Conservation (phyloP, 1,140 invertebrate species). For the Paralvinella palmiformis region DNA sequence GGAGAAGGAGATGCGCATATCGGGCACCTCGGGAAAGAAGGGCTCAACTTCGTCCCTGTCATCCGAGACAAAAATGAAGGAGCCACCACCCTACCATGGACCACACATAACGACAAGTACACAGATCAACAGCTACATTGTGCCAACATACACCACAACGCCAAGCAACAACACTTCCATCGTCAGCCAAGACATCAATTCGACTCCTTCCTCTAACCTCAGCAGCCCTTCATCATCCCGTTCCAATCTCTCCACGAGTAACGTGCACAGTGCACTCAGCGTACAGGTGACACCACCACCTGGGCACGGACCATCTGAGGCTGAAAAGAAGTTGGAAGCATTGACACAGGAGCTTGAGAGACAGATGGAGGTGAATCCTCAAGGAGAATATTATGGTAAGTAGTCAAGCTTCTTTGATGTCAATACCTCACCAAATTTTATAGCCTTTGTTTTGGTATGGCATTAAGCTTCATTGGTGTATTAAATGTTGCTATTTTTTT, state of each 20-base stretch:
- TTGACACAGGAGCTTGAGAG: slow-evolving; percentile 83
- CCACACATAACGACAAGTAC: slow-evolving; percentile 37
- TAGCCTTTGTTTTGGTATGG: no score
- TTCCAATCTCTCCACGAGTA: slow-evolving; percentile 1
- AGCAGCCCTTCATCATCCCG: background rate
- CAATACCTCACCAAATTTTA: no score
- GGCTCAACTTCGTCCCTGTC: background rate
- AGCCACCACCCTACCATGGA: slow-evolving; percentile 47
- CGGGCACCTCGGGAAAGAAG: no score
- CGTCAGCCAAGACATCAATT: background rate
- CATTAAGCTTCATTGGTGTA: no score
- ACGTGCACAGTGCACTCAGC: background rate
- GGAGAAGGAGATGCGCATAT: slow-evolving; percentile 43
- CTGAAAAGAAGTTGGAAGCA: slow-evolving; percentile 76
- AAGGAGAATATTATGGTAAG: slow-evolving; percentile 93
- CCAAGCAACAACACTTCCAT: no score
- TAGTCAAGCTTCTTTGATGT: slow-evolving; percentile 27
- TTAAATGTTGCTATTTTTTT: no score
- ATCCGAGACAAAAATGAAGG: slow-evolving; percentile 18
- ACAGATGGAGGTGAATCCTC: slow-evolving; percentile 88
- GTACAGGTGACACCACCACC: slow-evolving; percentile 13
- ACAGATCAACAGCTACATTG: background rate
- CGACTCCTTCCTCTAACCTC: background rate
- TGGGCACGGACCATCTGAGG: slow-evolving; percentile 71
- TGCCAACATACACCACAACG: background rate